Evolutionary conservation across 2,888 invertebrate species (phyloP).

Genomic region (Masnerella sp.): DNA sequence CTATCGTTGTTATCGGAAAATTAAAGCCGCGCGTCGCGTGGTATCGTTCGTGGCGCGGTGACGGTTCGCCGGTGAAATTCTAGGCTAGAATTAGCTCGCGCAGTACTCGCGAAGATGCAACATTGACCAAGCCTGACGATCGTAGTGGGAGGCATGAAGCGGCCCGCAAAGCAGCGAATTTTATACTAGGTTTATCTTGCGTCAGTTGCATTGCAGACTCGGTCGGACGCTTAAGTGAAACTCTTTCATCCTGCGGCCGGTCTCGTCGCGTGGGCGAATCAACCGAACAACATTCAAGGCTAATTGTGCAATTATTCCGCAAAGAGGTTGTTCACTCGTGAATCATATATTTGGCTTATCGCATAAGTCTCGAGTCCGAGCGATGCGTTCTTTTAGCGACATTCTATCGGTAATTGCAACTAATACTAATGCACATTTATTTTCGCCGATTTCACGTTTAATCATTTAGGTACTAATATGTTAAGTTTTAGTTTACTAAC

Average conservation of each 20-base stretch:
- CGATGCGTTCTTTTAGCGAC: conserved; percentile 25
- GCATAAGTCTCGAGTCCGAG: conserved; percentile 3
- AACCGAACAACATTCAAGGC: conserved; percentile 54
- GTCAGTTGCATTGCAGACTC: conserved; percentile 56
- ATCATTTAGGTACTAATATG: no score
- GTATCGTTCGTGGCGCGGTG: background rate
- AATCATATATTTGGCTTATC: conserved; percentile 46
- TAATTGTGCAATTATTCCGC: conserved; percentile 56
- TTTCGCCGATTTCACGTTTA: no score
- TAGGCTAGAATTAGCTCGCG: conserved; percentile 70
- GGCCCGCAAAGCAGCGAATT: conserved; percentile 46
- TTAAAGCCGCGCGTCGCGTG: no score
- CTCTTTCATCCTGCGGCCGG: conserved; percentile 44
- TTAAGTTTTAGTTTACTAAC: no score
- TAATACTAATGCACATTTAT: conserved; percentile 9
- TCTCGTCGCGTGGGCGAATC: conserved; percentile 54
- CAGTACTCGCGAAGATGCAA: conserved; percentile 48
- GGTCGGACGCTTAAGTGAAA: conserved; percentile 54
- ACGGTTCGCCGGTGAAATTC: conserved; percentile 57
- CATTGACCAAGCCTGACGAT: conserved; percentile 40
- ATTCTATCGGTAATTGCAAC: conserved; percentile 30
- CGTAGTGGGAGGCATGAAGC: conserved; percentile 55
- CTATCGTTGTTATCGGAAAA: no score
- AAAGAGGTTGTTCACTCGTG: conserved; percentile 58
- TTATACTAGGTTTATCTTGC: conserved; percentile 54